Evolutionary conservation across 2,797 vertebrate genomes (phyloP).

Genomic region (Enteromius argenteus): DNA sequence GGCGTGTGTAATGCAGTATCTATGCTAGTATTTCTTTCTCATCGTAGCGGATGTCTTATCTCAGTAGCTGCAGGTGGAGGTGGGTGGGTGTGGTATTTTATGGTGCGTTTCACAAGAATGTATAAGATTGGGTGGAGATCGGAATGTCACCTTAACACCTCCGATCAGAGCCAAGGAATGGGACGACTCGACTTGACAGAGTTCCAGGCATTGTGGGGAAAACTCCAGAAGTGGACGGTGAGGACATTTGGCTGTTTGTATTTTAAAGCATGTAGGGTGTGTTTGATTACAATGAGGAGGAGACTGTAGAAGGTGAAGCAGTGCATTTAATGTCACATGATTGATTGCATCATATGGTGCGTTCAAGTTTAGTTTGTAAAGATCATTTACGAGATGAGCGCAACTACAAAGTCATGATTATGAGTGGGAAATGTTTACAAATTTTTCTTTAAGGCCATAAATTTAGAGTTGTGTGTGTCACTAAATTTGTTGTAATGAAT

Average conservation of each 20-base stretch:
- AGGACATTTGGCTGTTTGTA: slow-evolving; percentile 29
- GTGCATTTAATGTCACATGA: neutral
- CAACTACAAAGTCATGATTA: neutral
- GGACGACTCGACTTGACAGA: slow-evolving; percentile 72
- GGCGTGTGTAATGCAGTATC: neutral
- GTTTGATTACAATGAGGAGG: neutral
- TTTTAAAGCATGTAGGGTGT: neutral
- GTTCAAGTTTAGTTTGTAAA: neutral
- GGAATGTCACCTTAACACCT: slow-evolving; percentile 67
- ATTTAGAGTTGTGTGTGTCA: neutral
- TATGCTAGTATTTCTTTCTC: neutral
- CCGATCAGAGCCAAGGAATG: slow-evolving; percentile 71
- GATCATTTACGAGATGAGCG: neutral
- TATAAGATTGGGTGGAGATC: neutral
- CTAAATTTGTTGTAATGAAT: neutral
- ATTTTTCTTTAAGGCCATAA: neutral
- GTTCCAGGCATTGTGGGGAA: slow-evolving; percentile 79
- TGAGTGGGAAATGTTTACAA: neutral
- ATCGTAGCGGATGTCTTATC: neutral
- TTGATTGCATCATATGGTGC: neutral
- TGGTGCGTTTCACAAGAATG: slow-evolving; percentile 23
- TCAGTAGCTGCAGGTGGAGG: neutral
- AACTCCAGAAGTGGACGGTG: slow-evolving; percentile 80
- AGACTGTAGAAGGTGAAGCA: neutral
- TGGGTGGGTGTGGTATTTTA: slow-evolving; percentile 12